A percentile compares a stretch with the other conserved stretches of the same genome.
phyloP scores from a whole-genome alignment of 2,888 invertebrate genomes.

The Eumacrocentrus americanus region DNA sequence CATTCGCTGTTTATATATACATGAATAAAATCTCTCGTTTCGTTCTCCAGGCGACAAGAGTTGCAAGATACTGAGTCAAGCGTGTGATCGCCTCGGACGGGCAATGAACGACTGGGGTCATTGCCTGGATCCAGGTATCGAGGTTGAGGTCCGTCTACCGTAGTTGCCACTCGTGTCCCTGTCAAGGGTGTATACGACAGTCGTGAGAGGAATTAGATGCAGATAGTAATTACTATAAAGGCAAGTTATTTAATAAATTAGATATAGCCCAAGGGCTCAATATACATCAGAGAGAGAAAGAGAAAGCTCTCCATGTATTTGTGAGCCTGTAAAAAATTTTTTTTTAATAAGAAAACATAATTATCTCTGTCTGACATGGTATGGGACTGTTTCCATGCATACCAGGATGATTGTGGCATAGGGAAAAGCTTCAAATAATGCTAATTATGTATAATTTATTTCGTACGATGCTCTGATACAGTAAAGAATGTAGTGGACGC shows the following conservation, averaged over 20 bases:
- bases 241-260: not conserved
- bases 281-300: not conserved
- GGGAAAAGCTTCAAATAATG: not conserved
- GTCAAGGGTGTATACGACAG: not conserved
- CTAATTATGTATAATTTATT: constrained; percentile 5
- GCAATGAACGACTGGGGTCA: constrained; percentile 54
- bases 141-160: constrained; percentile 50
- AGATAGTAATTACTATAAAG: too few species aligned
- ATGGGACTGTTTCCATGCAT: too few species aligned
- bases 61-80: not conserved
- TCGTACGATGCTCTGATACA: not conserved
- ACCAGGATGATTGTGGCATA: not conserved
- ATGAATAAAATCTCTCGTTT: too few species aligned
- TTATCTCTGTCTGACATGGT: not conserved
- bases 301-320: not conserved
- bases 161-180: not conserved
- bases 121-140: constrained; percentile 55
- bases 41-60: too few species aligned
- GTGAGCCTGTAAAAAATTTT: not conserved
- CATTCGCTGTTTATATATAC: too few species aligned
- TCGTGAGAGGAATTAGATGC: not conserved
- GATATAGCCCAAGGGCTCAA: not conserved
- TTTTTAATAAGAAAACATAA: not conserved
- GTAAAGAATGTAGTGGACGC: constrained; percentile 12
- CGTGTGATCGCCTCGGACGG: constrained; percentile 26